Conservation (phyloP, 2,888 invertebrate genomes). For the Stenolophus ochropezus region DNA sequence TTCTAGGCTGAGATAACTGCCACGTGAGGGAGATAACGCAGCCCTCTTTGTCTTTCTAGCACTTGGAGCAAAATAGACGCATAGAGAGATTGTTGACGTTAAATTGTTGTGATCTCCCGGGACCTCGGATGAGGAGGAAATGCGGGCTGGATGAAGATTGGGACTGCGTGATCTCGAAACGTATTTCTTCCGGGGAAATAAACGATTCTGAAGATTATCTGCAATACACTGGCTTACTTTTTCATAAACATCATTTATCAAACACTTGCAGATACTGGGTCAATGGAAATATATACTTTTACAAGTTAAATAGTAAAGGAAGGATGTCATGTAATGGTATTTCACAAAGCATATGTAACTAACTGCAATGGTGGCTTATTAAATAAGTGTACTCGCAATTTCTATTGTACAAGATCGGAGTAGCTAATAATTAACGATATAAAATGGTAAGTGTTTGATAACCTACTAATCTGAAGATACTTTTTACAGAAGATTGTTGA, state of each 20-base stretch:
- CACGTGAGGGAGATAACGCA: background rate
- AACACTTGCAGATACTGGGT: background rate
- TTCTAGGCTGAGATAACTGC: conserved; percentile 9
- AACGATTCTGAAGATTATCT: background rate
- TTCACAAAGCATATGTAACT: too few relatives aligned
- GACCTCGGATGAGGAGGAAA: background rate
- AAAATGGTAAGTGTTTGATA: too few relatives aligned
- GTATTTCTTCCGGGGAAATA: background rate
- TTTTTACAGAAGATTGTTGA: too few relatives aligned
- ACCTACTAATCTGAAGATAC: too few relatives aligned
- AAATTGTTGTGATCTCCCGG: conserved; percentile 9
- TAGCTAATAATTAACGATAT: too few relatives aligned
- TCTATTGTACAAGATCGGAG: too few relatives aligned
- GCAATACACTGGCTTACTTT: background rate
- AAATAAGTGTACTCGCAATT: too few relatives aligned
- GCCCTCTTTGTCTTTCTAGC: conserved; percentile 22
- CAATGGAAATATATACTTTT: too few relatives aligned
- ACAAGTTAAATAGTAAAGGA: too few relatives aligned
- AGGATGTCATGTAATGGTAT: too few relatives aligned
- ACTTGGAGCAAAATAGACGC: conserved; percentile 28
- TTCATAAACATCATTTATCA: background rate
- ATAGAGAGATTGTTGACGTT: conserved; percentile 38
- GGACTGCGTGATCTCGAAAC: background rate
- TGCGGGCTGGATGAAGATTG: background rate
- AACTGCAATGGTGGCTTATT: too few relatives aligned